Base-by-base conservation (phyloP, 2,888 invertebrate species). In the Tyria jacobaeae region DNA sequence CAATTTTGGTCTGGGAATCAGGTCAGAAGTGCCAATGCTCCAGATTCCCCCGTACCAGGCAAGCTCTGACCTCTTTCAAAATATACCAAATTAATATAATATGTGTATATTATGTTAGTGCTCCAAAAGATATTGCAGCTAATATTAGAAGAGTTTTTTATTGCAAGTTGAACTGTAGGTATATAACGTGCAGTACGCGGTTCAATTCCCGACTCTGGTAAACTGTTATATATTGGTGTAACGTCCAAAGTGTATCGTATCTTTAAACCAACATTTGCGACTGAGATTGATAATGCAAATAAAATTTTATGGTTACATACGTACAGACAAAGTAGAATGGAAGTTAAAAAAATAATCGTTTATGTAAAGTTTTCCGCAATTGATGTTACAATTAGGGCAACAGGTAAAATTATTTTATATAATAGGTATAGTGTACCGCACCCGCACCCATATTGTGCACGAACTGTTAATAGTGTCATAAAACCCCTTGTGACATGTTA, bases 331-430 rank as follows among this genome's bases (percentile, higher is more conserved):
- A n/a, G n/a, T n/a, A n/a, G n/a, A n/a, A n/a, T n/a, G n/a, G n/a
- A n/a, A n/a, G n/a, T n/a, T n/a, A n/a, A n/a, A n/a, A n/a, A n/a
- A n/a, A n/a, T n/a, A n/a, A n/a, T n/a, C n/a, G n/a, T n/a, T n/a
- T n/a, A n/a, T n/a, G n/a, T n/a, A n/a, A n/a, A n/a, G n/a, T n/a
- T n/a, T n/a, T n/a, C n/a, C n/a, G n/a, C n/a, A 41, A 44, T 47
- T 64, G 52, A 53, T 41, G 59, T 52, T 51, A 56, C 31, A 75
- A 79, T 77, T 73, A 75, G 79, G 78, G 70, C 75, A 75, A 57
- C 68, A 66, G 55, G 73, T 66, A 60, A 57, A 66, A 66, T 75
- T 56, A 75, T 69, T 54, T 70, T 62, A 61, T 68, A 66, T 67
- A 70, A 55, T 66, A 73, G 59, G 21, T 44, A 31, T 24, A 3